Percentiles rank a stretch among this genome's conserved stretches.
These are phyloP conservation scores for Cherax destructor DNA, from an alignment of 1,140 invertebrate species.

Conservation along the genomic window DNA sequence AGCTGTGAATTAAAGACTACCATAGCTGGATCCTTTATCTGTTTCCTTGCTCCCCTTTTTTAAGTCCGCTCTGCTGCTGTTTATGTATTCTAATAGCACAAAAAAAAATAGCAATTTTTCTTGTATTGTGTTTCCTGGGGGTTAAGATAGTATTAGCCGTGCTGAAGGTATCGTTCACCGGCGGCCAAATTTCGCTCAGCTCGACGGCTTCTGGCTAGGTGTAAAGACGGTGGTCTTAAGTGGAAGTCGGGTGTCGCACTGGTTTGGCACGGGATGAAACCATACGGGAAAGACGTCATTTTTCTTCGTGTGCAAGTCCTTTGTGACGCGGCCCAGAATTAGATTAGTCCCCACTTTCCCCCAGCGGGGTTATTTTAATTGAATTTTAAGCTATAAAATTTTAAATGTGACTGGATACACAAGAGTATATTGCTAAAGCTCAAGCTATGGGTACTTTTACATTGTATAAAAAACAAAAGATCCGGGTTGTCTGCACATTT, in stretches of 20 bases:
- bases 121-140: constrained; percentile 67
- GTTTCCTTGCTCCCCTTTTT: background rate
- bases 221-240: background rate
- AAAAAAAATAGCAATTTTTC: constrained; percentile 60
- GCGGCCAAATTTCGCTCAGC: constrained; percentile 42
- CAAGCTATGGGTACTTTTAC: too few species aligned
- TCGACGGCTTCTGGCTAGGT: background rate
- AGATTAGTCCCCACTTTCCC: constrained; percentile 65
- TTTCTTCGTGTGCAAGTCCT: constrained; percentile 65
- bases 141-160: constrained; percentile 59
- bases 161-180: constrained; percentile 34
- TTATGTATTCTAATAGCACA: constrained; percentile 31
- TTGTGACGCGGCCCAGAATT: constrained; percentile 64
- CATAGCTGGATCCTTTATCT: background rate
- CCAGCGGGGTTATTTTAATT: constrained; percentile 61
- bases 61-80: background rate
- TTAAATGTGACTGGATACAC: constrained; percentile 48
- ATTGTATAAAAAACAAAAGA: too few species aligned
- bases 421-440: background rate
- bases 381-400: constrained; percentile 70
- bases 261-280: constrained; percentile 42
- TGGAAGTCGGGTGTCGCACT: background rate
- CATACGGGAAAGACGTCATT: constrained; percentile 46
- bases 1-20: too few species aligned
- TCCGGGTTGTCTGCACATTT: too few species aligned